phyloP scores from a whole-genome alignment of 2,113 vertebrate species.

The Eulemur macaco region DNA sequence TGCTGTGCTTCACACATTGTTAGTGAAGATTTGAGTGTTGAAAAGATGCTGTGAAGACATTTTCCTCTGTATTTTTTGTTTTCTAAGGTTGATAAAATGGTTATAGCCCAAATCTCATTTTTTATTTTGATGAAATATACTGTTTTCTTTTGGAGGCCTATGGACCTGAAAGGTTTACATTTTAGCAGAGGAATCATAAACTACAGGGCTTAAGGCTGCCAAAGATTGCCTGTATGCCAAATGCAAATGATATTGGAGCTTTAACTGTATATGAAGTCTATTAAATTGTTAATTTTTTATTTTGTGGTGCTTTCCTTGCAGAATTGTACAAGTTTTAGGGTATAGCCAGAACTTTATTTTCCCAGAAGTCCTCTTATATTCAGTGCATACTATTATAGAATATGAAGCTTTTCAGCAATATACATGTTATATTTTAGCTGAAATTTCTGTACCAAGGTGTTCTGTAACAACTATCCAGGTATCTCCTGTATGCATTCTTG shows the following conservation, averaged over 20 bases:
- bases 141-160: neutral
- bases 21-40: neutral
- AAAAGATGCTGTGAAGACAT: neutral
- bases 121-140: neutral
- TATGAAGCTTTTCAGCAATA: neutral
- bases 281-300: neutral
- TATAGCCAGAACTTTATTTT: neutral
- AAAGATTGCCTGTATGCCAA: neutral
- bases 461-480: neutral
- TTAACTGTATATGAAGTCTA: neutral
- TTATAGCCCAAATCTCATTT: neutral
- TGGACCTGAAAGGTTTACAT: neutral
- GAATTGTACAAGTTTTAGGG: neutral
- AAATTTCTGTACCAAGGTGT: neutral
- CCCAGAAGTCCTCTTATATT: neutral
- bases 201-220: neutral
- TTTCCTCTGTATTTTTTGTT: neutral
- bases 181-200: neutral
- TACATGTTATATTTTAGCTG: neutral
- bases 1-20: neutral
- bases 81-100: neutral
- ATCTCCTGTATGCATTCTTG: neutral
- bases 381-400: neutral
- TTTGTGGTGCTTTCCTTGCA: slow-evolving; percentile 1
- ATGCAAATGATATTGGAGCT: neutral